phyloP scores from a whole-genome alignment of 2,888 invertebrate species.

The Caenorhabditis sp. region DNA sequence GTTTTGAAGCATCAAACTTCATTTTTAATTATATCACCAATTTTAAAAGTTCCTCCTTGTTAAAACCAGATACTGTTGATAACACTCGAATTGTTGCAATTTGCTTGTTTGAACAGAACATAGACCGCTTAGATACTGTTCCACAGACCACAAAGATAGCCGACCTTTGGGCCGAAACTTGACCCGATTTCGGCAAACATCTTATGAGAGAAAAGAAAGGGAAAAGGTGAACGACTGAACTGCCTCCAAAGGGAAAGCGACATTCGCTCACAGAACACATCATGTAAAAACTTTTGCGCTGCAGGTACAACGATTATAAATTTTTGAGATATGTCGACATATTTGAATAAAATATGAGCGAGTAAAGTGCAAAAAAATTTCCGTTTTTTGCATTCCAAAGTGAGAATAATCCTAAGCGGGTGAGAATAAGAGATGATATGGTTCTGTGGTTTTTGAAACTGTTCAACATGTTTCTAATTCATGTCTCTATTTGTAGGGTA shows the following conservation, averaged over 20 bases:
- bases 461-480: too few species aligned
- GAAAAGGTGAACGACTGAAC: background rate
- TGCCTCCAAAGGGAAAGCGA: constrained; percentile 7
- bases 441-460: too few species aligned
- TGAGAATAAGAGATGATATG: background rate
- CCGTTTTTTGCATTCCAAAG: background rate
- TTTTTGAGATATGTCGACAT: background rate
- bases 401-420: background rate
- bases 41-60: too few species aligned
- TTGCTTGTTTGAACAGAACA: background rate
- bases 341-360: background rate
- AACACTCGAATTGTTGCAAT: background rate
- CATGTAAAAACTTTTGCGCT: background rate
- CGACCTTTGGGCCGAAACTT: constrained; percentile 24
- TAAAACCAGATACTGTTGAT: too few species aligned
- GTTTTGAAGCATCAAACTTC: too few species aligned
- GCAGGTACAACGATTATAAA: background rate
- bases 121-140: background rate
- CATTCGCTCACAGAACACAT: background rate
- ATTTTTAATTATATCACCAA: too few species aligned
- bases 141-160: constrained; percentile 7
- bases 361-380: background rate
- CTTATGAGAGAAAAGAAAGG: background rate
- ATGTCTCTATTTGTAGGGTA: too few species aligned
- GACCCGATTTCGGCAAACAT: constrained; percentile 23